Base-by-base conservation (phyloP, 2,888 invertebrate species). In the Augiades crinisus region DNA sequence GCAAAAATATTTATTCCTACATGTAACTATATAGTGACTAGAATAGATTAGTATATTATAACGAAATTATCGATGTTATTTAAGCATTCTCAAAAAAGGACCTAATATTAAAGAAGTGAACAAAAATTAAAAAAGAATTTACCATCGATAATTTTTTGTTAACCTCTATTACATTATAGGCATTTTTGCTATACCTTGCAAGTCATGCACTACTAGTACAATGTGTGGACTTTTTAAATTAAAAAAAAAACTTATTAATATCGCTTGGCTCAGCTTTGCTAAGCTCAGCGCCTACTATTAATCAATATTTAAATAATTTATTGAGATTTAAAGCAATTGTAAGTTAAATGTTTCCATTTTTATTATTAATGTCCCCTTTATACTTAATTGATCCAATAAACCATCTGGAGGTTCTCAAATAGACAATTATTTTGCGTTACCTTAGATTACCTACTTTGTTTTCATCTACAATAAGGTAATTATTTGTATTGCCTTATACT, bases 21-120 rank as follows among this genome's bases (percentile, higher is more conserved):
- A 45, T 31, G 16, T 19, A 19, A 3, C 3, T 27, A 13, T 34
- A 33, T 49, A 41, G 33, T 31, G 16, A 21, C 13, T 50, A 49
- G 24, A 41, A 3, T 49, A 49, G 49, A 41, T 30, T 41, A 30
- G 43, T 27, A 5, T 33, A 17, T n/a, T n/a, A n/a, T 22, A 34
- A 43, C 52, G 57, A 60, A 60, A 57, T 57, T 60, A 60, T 60
- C 59, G 55, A 60, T 58, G 37, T 36, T 8, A n/a, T 36, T n/a
- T n/a, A n/a, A n/a, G n/a, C n/a, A n/a, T n/a, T n/a, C n/a, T n/a
- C n/a, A n/a, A n/a, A n/a, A n/a, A n/a, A n/a, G n/a, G n/a, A n/a
- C n/a, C n/a, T n/a, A n/a, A 8, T 17, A 19, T 19, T 19, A 19
- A 19, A 19, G 3, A 19, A 24, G 8, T 8, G 8, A 8, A n/a